These are phyloP conservation scores for Triplophysa rosa DNA, from an alignment of 2,113 vertebrate species.

Conservation along the genomic window DNA sequence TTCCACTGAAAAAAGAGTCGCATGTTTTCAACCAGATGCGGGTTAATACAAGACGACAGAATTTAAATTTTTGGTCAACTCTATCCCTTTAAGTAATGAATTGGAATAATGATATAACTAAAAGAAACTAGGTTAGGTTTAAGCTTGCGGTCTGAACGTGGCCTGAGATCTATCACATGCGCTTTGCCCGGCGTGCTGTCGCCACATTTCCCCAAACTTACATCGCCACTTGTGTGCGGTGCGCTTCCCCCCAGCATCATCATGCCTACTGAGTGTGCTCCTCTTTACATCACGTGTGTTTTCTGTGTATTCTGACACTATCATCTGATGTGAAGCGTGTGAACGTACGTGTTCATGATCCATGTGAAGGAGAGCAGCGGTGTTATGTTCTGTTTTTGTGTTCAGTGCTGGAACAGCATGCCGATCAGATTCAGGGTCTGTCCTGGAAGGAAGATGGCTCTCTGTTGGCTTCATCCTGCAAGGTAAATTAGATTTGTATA, in stretches of 20 bases:
- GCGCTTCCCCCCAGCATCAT: slow-evolving; percentile 4
- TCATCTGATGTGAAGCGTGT: not conserved
- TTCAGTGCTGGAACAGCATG: slow-evolving; percentile 82
- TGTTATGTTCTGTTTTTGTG: slow-evolving; percentile 37
- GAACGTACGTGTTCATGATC: not conserved
- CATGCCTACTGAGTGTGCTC: slow-evolving; percentile 10
- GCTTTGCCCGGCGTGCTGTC: not conserved
- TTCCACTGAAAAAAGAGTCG: no score
- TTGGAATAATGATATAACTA: no score
- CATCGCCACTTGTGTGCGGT: not conserved
- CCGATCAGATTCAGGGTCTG: slow-evolving; percentile 85
- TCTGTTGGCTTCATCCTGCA: slow-evolving; percentile 85
- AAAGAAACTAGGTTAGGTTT: no score
- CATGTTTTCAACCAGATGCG: no score
- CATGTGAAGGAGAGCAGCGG: not conserved
- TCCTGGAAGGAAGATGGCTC: slow-evolving; percentile 86
- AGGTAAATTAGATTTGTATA: slow-evolving; percentile 67
- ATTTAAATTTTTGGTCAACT: no score
- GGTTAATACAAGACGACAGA: no score
- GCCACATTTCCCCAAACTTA: slow-evolving; percentile 5
- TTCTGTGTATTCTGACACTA: not conserved
- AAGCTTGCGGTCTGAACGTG: no score
- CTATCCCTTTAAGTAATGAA: no score
- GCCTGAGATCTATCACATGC: not conserved
- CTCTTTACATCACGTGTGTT: slow-evolving; percentile 1